Evolutionary conservation across 1,140 invertebrate species (phyloP), one percentile per base, ranked within the genome.

Genomic region (Odontomachus brunneus): DNA sequence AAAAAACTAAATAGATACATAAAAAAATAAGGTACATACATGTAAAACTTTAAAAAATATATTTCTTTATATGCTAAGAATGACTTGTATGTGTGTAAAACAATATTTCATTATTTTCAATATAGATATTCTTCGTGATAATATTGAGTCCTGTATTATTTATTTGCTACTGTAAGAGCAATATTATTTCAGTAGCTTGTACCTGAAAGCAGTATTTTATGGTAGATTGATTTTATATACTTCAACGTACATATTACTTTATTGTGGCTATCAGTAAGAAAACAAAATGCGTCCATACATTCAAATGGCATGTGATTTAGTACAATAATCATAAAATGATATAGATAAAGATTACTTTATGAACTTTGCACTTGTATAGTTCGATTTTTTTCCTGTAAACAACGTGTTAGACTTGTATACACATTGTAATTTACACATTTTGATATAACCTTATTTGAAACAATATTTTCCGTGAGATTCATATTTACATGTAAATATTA

Each of bases 121-220:
- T 26, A 82, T 22, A 29, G 72, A 48, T 88, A 86, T 82, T 60
- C 86, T 88, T 63, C 69, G 67, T 82, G 57, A 71, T 84, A 84
- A 69, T 14, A 55, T 14, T 80, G 82, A 86, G 65, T 72, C 84
- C 38, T 57, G 4, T n/a, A 1, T 84, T 86, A 65, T 87, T 87
- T 74, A 29, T 55, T 84, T 86, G 81, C 26, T 78, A 55, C 19
- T 84, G 62, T 84, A 69, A 29, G 44, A 48, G 48, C 38, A 80
- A 53, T 86, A 86, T 81, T 75, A 62, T 84, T 87, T 87, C 26
- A 53, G 49, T 86, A 86, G 76, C n/a, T 53, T 60, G 22, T 86
- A 82, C 51, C 60, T 85, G 81, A 22, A 71, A 69, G 57, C 19
- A 86, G 55, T 74, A 86, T 19, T 83, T 85, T 86, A 67, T 82